Percentiles rank a stretch among this genome's conserved stretches.
phyloP scores from a whole-genome alignment of 2,888 invertebrate species.

The Pterobdella sp. region DNA sequence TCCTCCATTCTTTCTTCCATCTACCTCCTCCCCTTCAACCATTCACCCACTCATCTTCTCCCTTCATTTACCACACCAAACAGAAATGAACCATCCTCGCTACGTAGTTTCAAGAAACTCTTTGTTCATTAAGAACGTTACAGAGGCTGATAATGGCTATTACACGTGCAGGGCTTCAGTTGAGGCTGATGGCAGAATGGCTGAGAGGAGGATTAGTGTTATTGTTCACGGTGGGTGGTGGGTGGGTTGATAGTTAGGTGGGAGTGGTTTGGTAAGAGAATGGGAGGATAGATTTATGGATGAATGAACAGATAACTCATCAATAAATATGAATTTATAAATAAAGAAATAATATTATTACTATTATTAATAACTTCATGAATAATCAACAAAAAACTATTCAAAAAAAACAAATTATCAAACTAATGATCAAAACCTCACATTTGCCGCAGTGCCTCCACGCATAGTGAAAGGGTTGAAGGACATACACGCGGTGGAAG shows the following conservation, averaged over 20 bases:
- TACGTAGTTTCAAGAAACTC: neutral
- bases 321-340: too few relatives aligned
- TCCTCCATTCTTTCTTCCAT: neutral
- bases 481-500: conserved; percentile 33
- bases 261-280: neutral
- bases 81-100: neutral
- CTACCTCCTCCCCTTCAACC: neutral
- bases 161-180: conserved; percentile 39
- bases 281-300: neutral
- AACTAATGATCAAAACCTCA: neutral
- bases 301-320: too few relatives aligned
- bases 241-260: neutral
- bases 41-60: neutral
- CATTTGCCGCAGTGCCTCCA: conserved; percentile 36
- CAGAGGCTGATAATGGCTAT: conserved; percentile 23
- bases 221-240: conserved; percentile 37
- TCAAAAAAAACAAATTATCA: too few relatives aligned
- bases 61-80: neutral
- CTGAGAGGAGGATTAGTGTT: conserved; percentile 34
- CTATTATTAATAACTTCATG: too few relatives aligned
- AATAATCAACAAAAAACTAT: too few relatives aligned
- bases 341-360: too few relatives aligned
- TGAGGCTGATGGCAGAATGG: conserved; percentile 31
- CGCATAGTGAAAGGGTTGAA: conserved; percentile 29
- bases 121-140: conserved; percentile 20